phyloP scores from a whole-genome alignment of 2,888 invertebrate species.

The Hemistola chrysoprasaria region DNA sequence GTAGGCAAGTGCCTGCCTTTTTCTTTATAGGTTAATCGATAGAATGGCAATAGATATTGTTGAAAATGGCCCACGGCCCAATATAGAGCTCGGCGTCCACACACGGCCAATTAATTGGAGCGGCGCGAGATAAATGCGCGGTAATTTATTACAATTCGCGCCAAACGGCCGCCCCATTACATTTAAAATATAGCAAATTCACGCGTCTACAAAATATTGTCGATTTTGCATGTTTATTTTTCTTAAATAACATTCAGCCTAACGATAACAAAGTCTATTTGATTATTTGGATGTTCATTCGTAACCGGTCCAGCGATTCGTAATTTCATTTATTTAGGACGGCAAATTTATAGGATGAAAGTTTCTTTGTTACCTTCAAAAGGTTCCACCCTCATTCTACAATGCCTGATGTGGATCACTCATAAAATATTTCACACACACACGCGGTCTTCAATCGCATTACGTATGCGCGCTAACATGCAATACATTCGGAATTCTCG shows the following conservation, averaged over 20 bases:
- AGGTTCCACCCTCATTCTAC: constrained; percentile 14
- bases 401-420: constrained; percentile 25
- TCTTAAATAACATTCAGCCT: constrained; percentile 15
- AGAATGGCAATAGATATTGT: constrained; percentile 17
- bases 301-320: constrained; percentile 7
- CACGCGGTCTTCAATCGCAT: constrained; percentile 31
- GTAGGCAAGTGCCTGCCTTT: not conserved
- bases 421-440: constrained; percentile 28
- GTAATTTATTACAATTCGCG: constrained; percentile 68
- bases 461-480: constrained; percentile 31
- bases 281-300: constrained; percentile 1
- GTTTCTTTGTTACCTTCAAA: constrained; percentile 26
- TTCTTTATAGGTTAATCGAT: constrained; percentile 9
- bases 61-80: constrained; percentile 23
- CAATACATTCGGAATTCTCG: constrained; percentile 32
- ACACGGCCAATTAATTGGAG: constrained; percentile 64
- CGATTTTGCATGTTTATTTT: constrained; percentile 29
- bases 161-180: constrained; percentile 63
- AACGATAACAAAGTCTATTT: constrained; percentile 5
- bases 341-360: constrained; percentile 22
- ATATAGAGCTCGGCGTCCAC: constrained; percentile 41
- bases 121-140: constrained; percentile 65
- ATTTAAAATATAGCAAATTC: constrained; percentile 69
- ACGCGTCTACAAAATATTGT: constrained; percentile 49
- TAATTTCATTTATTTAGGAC: constrained; percentile 27